Evolutionary conservation across 2,888 invertebrate species (phyloP).

Genomic region (Cyclophora punctaria): DNA sequence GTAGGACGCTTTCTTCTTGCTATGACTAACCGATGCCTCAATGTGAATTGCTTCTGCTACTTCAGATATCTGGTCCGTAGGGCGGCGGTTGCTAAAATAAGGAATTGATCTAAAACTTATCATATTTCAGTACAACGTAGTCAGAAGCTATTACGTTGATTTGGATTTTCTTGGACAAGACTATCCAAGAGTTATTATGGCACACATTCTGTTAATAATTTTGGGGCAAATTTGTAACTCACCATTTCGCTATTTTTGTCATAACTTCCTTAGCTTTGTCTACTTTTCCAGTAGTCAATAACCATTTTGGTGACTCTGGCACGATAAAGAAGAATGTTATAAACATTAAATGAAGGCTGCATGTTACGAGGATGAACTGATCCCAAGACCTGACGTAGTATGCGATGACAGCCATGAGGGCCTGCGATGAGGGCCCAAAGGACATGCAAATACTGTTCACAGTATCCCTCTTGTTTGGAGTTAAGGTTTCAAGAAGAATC

Average conservation of each 20-base stretch:
- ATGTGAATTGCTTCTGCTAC: conserved; percentile 27
- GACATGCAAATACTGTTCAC: no score
- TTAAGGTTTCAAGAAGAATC: conserved; percentile 76
- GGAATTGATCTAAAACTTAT: no score
- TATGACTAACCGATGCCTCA: conserved; percentile 35
- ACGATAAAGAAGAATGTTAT: conserved; percentile 78
- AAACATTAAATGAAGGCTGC: conserved; percentile 70
- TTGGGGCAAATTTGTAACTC: no score
- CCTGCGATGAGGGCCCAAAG: no score
- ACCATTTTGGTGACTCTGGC: conserved; percentile 86
- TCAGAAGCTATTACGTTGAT: no score
- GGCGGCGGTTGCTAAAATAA: conserved; percentile 50
- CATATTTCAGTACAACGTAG: no score
- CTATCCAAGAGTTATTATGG: no score
- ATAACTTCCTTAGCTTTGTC: conserved; percentile 76
- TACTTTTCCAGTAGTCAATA: conserved; percentile 78
- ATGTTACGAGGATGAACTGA: conserved; percentile 74
- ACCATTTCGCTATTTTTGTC: conserved; percentile 72
- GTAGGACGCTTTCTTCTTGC: conserved; percentile 61
- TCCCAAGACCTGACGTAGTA: conserved; percentile 78
- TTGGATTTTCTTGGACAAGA: no score
- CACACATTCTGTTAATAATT: no score
- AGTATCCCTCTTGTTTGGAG: no score
- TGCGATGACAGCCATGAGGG: no score
- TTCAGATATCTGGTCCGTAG: conserved; percentile 46